Evolutionary conservation across 2,888 invertebrate species (phyloP).

Genomic region (Oscheius sp.): DNA sequence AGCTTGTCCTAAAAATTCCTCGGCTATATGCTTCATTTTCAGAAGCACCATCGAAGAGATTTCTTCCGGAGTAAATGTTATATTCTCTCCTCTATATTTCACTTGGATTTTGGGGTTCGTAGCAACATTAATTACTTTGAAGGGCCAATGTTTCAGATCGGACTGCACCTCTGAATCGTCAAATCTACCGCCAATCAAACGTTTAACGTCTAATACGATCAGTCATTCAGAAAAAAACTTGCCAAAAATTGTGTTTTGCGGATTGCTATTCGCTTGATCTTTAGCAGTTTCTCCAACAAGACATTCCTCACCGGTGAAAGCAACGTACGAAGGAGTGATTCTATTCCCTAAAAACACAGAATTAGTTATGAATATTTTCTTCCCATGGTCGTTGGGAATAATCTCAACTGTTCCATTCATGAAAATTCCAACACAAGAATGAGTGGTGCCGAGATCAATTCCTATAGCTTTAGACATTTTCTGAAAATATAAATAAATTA

Average conservation of each 20-base stretch:
- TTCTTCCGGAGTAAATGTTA: background rate
- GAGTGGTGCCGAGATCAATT: constrained; percentile 71
- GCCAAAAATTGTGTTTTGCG: constrained; percentile 57
- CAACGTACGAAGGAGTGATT: constrained; percentile 78
- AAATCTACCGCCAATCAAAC: constrained; percentile 72
- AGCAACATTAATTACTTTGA: constrained; percentile 72
- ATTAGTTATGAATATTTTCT: background rate
- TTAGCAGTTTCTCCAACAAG: constrained; percentile 74
- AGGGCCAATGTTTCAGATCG: constrained; percentile 69
- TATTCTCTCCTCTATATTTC: constrained; percentile 77
- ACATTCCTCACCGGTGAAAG: constrained; percentile 74
- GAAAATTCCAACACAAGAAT: constrained; percentile 71
- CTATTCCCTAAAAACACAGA: constrained; percentile 67
- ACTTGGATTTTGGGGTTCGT: constrained; percentile 74
- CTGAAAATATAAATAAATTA: no score
- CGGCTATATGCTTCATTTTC: background rate
- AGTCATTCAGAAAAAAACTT: background rate
- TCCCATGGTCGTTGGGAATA: constrained; percentile 74
- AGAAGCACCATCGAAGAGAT: background rate
- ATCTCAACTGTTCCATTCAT: constrained; percentile 75
- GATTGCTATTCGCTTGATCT: constrained; percentile 74
- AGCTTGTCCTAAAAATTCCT: background rate
- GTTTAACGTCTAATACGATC: background rate
- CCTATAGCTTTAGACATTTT: constrained; percentile 46
- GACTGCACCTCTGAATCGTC: constrained; percentile 71